Evolutionary conservation across 2,888 invertebrate species (phyloP), one percentile per base, ranked within the genome.

Genomic region (Adelphocoris suturalis): DNA sequence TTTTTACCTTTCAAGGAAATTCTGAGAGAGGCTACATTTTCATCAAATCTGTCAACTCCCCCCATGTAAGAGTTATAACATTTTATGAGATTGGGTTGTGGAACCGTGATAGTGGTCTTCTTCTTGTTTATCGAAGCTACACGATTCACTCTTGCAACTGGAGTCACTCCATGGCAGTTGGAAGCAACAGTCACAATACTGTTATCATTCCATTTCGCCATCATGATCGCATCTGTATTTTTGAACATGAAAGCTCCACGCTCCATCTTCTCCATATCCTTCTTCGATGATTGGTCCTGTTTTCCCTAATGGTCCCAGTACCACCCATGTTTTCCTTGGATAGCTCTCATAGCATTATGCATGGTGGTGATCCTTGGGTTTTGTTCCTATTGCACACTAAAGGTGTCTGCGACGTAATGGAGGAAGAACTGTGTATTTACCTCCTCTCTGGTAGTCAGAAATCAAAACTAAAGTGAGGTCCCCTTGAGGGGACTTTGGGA

Each of bases 1-100:
- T 89, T 89, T 23, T 89, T 85, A 9, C 89, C 89, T 46, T 76
- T 84, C 37, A 75, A 28, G 47, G 75, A 48, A 48, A 61, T 48
- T n/a, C 85, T 23, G 85, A 89, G 27, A 3, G 89, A 85, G 76
- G n/a, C 47, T 37, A 37, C 7, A 37, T 37, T 37, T 37, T 37
- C 37, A 37, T 37, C 16, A 75, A 75, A 86, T 86, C 75, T 76
- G 68, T 37, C 37, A 37, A 37, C 37, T 37, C 37, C 37, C 37
- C 37, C 37, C 37, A 37, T 37, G 37, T 37, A 37, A 37, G 37
- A 37, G 37, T 37, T 37, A 37, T 37, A 37, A 37, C 37, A 37
- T 37, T 37, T 37, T 2, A 37, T 37, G 37, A 37, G 37, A 37
- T 37, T 37, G 7, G 37, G 2, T 37, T 37, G 37, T 37, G 37